Evolutionary conservation across 2,113 vertebrate genomes (phyloP).

Genomic region (Aspidoscelis tigris): DNA sequence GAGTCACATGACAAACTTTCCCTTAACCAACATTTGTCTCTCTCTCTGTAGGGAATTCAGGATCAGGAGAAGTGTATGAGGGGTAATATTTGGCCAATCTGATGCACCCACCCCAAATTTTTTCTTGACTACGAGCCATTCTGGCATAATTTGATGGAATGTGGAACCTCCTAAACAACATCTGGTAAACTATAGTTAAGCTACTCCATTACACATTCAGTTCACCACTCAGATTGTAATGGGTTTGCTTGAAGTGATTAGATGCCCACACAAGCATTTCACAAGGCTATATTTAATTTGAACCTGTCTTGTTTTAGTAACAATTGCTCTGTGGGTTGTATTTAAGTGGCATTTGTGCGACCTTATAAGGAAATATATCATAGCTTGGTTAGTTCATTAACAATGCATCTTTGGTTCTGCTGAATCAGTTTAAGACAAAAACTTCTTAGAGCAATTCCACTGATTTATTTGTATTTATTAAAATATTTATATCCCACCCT

Average conservation of each 20-base stretch:
- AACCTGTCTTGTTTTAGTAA: neutral
- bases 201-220: neutral
- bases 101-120: no score
- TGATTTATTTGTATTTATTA: no score
- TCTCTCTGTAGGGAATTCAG: neutral
- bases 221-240: neutral
- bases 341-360: neutral
- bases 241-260: neutral
- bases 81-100: no score
- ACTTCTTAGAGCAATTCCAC: no score
- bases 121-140: no score
- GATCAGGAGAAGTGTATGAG: no score
- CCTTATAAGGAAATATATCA: constrained; percentile 3
- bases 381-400: neutral
- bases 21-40: neutral
- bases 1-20: neutral
- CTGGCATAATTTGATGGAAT: no score
- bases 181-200: no score
- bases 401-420: constrained; percentile 9
- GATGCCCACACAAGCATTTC: neutral
- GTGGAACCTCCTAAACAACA: no score
- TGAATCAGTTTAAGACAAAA: neutral
- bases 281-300: neutral
- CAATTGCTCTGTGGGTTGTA: neutral
- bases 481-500: no score